Evolutionary conservation across 2,888 invertebrate genomes (phyloP).

Genomic region (Nomada ruficornis): DNA sequence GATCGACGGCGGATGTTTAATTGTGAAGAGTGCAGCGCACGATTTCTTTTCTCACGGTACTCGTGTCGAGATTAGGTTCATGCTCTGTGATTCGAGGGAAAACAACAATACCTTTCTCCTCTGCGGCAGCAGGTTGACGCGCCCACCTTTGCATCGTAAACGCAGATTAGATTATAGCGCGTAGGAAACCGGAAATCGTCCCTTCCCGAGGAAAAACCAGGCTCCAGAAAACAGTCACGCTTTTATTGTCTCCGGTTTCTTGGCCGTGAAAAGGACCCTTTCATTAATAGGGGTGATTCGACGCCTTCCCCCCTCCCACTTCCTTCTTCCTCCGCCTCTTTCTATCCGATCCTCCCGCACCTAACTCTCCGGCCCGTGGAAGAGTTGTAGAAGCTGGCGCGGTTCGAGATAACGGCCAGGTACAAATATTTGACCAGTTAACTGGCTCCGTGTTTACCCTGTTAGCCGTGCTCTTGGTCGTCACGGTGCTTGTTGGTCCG

Average conservation of each 20-base stretch:
- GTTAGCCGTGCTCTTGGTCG: conserved; percentile 66
- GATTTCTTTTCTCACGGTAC: conserved; percentile 59
- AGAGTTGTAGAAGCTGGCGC: conserved; percentile 69
- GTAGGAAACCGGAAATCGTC: conserved; percentile 64
- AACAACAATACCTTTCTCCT: conserved; percentile 64
- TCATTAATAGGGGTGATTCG: conserved; percentile 78
- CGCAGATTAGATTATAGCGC: conserved; percentile 71
- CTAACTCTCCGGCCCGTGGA: not conserved
- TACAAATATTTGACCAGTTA: conserved; percentile 82
- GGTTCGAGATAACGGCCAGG: conserved; percentile 78
- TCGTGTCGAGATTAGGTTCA: conserved; percentile 47
- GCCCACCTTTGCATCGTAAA: conserved; percentile 58
- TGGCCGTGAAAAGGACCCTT: conserved; percentile 77
- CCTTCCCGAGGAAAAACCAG: conserved; percentile 43
- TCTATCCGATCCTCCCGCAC: too few relatives aligned
- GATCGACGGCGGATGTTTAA: conserved; percentile 37
- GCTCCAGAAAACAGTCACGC: conserved; percentile 40
- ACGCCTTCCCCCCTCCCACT: conserved; percentile 52
- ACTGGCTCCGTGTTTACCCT: conserved; percentile 79
- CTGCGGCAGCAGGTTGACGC: conserved; percentile 25
- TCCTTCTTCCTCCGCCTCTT: not conserved
- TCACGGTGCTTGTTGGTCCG: conserved; percentile 37
- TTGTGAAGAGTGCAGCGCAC: conserved; percentile 15
- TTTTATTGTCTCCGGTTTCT: conserved; percentile 73
- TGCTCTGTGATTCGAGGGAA: conserved; percentile 51